A percentile compares a stretch with the other conserved stretches of the same genome.
These are phyloP conservation scores for Acleris laterana DNA, from an alignment of 2,888 invertebrate genomes.

Conservation along the genomic window DNA sequence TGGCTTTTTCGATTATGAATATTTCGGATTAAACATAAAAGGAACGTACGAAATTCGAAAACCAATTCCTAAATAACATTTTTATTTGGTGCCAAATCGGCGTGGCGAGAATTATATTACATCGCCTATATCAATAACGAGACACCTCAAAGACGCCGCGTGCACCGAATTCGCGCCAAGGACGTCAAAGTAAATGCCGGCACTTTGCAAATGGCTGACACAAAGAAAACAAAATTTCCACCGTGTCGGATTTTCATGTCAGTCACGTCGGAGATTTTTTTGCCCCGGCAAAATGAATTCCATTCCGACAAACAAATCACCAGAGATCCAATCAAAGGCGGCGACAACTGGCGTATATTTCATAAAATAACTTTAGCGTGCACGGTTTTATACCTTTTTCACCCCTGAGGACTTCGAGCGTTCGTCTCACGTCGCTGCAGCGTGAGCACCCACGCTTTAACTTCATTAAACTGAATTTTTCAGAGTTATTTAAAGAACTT, in stretches of 20 bases:
- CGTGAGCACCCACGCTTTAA: background rate
- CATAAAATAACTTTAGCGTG: slow-evolving; percentile 46
- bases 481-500: background rate
- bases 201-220: slow-evolving; percentile 58
- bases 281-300: slow-evolving; percentile 63
- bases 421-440: slow-evolving; percentile 3
- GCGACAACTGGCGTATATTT: slow-evolving; percentile 50
- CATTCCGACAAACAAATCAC: slow-evolving; percentile 67
- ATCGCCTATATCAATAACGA: slow-evolving; percentile 46
- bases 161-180: slow-evolving; percentile 50
- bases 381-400: slow-evolving; percentile 28
- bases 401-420: background rate
- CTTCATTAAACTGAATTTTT: slow-evolving; percentile 8
- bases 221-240: slow-evolving; percentile 66
- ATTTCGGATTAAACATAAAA: slow-evolving; percentile 5
- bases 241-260: slow-evolving; percentile 65
- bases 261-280: slow-evolving; percentile 69
- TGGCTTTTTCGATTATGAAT: slow-evolving; percentile 18
- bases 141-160: slow-evolving; percentile 51
- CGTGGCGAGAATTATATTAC: slow-evolving; percentile 17
- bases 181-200: slow-evolving; percentile 54
- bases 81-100: slow-evolving; percentile 18
- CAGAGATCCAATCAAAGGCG: slow-evolving; percentile 65
- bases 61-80: slow-evolving; percentile 13
- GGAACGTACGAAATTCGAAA: background rate